These are phyloP conservation scores for Polymixis lichenea DNA, from an alignment of 2,888 invertebrate genomes.

Conservation along the genomic window DNA sequence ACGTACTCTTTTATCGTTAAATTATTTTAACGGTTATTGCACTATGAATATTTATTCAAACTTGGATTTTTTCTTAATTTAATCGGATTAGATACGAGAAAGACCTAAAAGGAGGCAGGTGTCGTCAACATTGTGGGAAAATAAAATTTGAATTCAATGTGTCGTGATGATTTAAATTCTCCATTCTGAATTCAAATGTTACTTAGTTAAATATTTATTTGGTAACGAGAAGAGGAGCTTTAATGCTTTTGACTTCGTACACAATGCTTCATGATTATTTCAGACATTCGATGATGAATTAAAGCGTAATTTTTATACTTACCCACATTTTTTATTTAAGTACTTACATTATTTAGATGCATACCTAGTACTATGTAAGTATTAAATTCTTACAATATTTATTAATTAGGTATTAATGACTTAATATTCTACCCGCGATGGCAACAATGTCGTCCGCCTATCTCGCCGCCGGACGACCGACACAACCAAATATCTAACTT, in stretches of 20 bases:
- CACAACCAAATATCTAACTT: not conserved
- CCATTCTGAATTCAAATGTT: conserved; percentile 49
- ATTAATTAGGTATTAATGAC: too few species aligned
- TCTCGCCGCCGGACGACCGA: too few species aligned
- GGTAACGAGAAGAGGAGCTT: conserved; percentile 43
- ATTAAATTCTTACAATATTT: not conserved
- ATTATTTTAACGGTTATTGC: conserved; percentile 64
- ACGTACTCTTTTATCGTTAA: conserved; percentile 55
- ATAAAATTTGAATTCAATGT: conserved; percentile 61
- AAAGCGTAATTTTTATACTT: conserved; percentile 2
- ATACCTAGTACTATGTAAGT: not conserved
- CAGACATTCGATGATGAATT: conserved; percentile 19
- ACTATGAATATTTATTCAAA: conserved; percentile 61
- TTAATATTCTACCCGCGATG: too few species aligned
- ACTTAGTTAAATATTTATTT: conserved; percentile 55
- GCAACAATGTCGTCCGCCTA: too few species aligned
- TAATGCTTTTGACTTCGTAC: conserved; percentile 38
- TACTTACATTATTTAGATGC: not conserved
- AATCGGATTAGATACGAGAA: conserved; percentile 55
- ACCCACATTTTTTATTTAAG: too few species aligned
- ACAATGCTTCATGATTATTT: conserved; percentile 56
- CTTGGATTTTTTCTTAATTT: conserved; percentile 47
- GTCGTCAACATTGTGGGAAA: conserved; percentile 57
- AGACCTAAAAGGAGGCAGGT: conserved; percentile 49
- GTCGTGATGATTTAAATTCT: conserved; percentile 59